Conservation (phyloP, 1,140 invertebrate species). For the Paramacrobiotus metropolitanus region DNA sequence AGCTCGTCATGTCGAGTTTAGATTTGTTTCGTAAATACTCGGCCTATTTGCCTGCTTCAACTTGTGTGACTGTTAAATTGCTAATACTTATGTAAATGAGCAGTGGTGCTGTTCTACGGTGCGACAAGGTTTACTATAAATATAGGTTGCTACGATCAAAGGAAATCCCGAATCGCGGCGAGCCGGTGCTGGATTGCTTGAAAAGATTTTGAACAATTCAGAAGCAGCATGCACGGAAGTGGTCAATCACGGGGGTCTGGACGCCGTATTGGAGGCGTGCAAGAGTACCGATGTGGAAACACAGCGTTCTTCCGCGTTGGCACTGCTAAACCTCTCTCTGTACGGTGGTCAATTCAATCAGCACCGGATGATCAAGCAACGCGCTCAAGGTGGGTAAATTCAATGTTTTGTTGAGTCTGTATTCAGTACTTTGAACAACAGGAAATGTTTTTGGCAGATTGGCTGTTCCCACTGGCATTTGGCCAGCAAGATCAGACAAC, state of each 20-base stretch:
- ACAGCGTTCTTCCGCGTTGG: constrained; percentile 75
- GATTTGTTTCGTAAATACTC: no score
- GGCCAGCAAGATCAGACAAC: constrained; percentile 73
- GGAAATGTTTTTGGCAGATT: constrained; percentile 48
- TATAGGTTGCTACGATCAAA: constrained; percentile 26
- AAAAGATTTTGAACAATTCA: constrained; percentile 91
- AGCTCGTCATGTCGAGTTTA: no score
- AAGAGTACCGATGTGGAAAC: constrained; percentile 75
- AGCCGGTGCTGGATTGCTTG: constrained; percentile 78
- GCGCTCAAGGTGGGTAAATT: constrained; percentile 7
- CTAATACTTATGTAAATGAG: no score
- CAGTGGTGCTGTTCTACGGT: no score
- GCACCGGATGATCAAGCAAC: constrained; percentile 79
- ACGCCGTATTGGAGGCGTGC: constrained; percentile 75
- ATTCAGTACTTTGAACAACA: neutral
- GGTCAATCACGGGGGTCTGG: constrained; percentile 27
- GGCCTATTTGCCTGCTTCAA: no score
- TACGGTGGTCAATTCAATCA: constrained; percentile 93
- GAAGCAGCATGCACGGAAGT: constrained; percentile 81
- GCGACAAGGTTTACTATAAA: no score
- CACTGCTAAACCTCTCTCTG: constrained; percentile 78
- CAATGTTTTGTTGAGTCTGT: neutral
- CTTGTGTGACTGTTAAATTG: no score
- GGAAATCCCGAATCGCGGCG: constrained; percentile 49
- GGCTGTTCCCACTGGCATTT: constrained; percentile 91